These are phyloP conservation scores for Adelges cooleyi DNA, from an alignment of 1,140 invertebrate genomes.

Conservation along the genomic window DNA sequence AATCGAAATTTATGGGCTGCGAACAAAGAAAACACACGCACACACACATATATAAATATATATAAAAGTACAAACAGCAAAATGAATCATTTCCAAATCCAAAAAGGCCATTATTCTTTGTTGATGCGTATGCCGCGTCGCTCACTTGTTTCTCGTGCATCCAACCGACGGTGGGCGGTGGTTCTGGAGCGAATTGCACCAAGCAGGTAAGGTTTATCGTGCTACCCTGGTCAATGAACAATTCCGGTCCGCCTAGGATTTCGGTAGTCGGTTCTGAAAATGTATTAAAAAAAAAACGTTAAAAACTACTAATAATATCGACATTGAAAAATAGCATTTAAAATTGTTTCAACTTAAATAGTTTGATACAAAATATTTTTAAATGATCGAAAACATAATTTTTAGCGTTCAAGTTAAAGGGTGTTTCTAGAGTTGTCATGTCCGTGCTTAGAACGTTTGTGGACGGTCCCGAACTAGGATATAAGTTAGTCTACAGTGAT, in stretches of 20 bases:
- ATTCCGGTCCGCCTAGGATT: slow-evolving; percentile 64
- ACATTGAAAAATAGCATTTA: too few relatives aligned
- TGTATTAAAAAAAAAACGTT: too few relatives aligned
- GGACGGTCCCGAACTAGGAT: too few relatives aligned
- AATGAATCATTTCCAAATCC: slow-evolving; percentile 20
- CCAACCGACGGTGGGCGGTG: slow-evolving; percentile 65
- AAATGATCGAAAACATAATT: too few relatives aligned
- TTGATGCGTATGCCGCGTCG: slow-evolving; percentile 12
- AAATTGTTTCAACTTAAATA: too few relatives aligned
- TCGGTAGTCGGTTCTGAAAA: slow-evolving; percentile 70
- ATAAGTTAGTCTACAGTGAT: too few relatives aligned
- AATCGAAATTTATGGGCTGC: slow-evolving; percentile 46
- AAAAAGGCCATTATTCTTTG: slow-evolving; percentile 14
- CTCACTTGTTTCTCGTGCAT: slow-evolving; percentile 65
- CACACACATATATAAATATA: neutral
- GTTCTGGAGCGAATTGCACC: slow-evolving; percentile 67
- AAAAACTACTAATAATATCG: too few relatives aligned
- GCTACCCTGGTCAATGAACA: slow-evolving; percentile 73
- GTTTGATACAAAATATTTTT: too few relatives aligned
- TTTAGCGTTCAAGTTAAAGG: too few relatives aligned
- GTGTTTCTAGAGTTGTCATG: too few relatives aligned
- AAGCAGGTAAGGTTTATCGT: slow-evolving; percentile 81
- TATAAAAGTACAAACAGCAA: neutral
- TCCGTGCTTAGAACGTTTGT: too few relatives aligned
- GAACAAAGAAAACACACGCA: slow-evolving; percentile 7